Conservation (phyloP, 2,888 invertebrate species). For the Platycheirus rosarum region DNA sequence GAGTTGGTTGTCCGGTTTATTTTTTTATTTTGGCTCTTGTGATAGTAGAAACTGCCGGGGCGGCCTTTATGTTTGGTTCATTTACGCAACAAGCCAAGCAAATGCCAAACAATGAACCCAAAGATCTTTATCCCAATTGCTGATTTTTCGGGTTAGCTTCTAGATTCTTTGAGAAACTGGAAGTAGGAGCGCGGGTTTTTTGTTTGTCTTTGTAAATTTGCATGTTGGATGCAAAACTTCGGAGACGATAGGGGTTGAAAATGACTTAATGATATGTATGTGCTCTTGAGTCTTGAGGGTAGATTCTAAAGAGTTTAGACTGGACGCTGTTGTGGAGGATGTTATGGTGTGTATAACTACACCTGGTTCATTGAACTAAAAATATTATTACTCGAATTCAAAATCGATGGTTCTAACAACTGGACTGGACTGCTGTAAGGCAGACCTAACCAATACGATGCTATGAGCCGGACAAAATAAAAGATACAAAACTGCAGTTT, state of each 20-base stretch:
- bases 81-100: slow-evolving; percentile 5
- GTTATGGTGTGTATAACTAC: too few relatives aligned
- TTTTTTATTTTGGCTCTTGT: slow-evolving; percentile 54
- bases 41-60: slow-evolving; percentile 13
- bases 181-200: slow-evolving; percentile 4
- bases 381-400: too few relatives aligned
- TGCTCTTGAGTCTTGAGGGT: neutral
- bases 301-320: too few relatives aligned
- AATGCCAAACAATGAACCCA: slow-evolving; percentile 1
- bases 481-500: too few relatives aligned
- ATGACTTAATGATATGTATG: slow-evolving; percentile 16
- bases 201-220: neutral
- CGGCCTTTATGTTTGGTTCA: neutral
- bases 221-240: slow-evolving; percentile 1
- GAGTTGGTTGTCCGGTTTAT: slow-evolving; percentile 66
- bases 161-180: slow-evolving; percentile 6
- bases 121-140: slow-evolving; percentile 44
- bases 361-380: too few relatives aligned
- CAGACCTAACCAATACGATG: too few relatives aligned
- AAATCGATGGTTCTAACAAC: too few relatives aligned
- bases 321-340: too few relatives aligned
- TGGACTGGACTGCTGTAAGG: too few relatives aligned
- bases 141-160: slow-evolving; percentile 3
- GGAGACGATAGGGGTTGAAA: slow-evolving; percentile 17
- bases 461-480: too few relatives aligned